Base-by-base conservation (phyloP, 2,113 vertebrate genomes). In the Rhipidura dahli region DNA sequence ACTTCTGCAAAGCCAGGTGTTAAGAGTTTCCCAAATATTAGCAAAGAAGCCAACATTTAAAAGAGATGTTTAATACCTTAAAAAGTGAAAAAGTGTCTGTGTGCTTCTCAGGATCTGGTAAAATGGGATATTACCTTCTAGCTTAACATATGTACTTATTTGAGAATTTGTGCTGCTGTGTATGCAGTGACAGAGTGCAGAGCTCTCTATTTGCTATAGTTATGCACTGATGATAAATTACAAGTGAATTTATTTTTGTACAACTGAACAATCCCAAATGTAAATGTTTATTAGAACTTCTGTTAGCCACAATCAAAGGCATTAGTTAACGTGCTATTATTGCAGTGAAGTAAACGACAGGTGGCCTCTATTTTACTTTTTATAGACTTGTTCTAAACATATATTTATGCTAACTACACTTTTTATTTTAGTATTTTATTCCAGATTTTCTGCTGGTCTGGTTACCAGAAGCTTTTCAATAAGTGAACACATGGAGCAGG, bases 231-330 rank as follows among this genome's bases (percentile, higher is more conserved):
- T 83, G 92, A 96, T 81, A 80, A 95, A 96, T 96, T 68, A 63
- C 44, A 86, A 80, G 71, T 73, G 87, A 90, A 95, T 95, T 93
- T 94, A 92, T 93, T 96, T 96, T 94, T 95, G 92, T 86, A 56
- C 89, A 73, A 92, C 76, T 77, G 87, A 96, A 93, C 84, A 95
- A 93, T 86, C 79, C 64, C 68, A 66, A 90, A 93, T 86, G 92
- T 96, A 94, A 95, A 96, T 94, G 85, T 97, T 96, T 97, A 96
- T 92, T 94, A 90, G 59, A 96, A 92, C 85, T 88, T 94, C 47
- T 93, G 83, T 94, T 93, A 60, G 64, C 82, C 85, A 83, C 60
- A 88, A 65, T 84, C 22, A 11, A 94, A 89, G 47, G 27, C 70
- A 95, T 95, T 93, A 87, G 20, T 90, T 96, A 93, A 44, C 66